Evolutionary conservation across 2,113 vertebrate genomes (phyloP), one percentile per base, ranked within the genome.

Genomic region (Corydoras sp.): DNA sequence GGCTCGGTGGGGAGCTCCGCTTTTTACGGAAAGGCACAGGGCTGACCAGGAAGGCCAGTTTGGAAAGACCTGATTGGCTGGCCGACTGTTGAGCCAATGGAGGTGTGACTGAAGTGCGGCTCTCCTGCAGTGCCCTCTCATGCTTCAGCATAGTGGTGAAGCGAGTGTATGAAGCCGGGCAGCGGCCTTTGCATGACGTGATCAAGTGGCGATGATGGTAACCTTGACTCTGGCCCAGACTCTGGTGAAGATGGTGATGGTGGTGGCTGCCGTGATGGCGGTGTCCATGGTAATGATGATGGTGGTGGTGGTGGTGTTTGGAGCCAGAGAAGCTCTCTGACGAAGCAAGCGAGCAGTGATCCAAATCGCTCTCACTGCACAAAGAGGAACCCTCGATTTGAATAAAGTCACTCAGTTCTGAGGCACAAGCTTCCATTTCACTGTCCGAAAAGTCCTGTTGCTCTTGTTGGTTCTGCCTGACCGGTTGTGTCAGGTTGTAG

Each of bases 1-100:
- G 90, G 76, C 92, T 91, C 73, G 91, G 86, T 15, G 91, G 78
- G 58, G 89, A 90, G 76, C 85, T 89, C 87, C 93, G 97, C 93
- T 96, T 98, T 85, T 94, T 92, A 65, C 95, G 92, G 87, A 99
- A 99, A 95, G 97, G 97, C 95, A 99, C 96, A 67, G 97, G 97
- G 58, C 97, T 99, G 86, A 99, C 95, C 15, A 99, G 89, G 81
- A 95, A 99, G 75, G 97, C 97, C 79, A 99, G 89, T 84, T 99
- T 99, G 72, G 97, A 96, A 78, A 98, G 92, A 72, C 93, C 91
- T 51, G 94, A 89, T 79, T 95, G 69, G 55, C 53, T 62, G 50
- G 62, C 92, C 43, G 88, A 83, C 67, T 93, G 92, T 18, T 87
- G 89, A 77, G 85, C 89, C 55, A 89, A 86, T 74, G 73, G 85